Evolutionary conservation across 2,797 vertebrate species (phyloP).

Genomic region (Halcyon smyrnensis): DNA sequence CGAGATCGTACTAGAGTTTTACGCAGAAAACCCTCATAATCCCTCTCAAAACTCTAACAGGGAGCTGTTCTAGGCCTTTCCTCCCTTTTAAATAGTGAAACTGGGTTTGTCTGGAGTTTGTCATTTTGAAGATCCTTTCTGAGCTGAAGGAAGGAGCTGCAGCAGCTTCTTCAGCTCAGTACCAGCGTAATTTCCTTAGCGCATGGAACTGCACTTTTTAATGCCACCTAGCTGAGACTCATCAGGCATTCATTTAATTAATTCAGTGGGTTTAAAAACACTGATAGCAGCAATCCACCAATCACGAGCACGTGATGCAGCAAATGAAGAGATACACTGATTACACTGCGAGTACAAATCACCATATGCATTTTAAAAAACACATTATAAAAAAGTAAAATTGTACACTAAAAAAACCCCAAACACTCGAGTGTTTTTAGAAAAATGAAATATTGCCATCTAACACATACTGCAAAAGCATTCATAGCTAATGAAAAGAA

Average conservation of each 20-base stretch:
- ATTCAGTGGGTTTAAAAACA: neutral
- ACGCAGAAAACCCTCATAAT: neutral
- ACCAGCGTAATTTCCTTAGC: neutral
- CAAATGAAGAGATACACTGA: neutral
- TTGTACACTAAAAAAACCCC: neutral
- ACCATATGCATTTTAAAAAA: neutral
- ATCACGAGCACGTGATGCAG: neutral
- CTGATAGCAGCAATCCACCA: neutral
- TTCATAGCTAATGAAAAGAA: neutral
- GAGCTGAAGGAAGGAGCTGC: neutral
- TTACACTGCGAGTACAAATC: neutral
- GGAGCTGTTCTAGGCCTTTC: slow-evolving; percentile 2
- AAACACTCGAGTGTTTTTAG: neutral
- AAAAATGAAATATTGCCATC: neutral
- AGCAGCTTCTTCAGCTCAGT: neutral
- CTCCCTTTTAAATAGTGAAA: neutral
- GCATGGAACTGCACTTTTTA: neutral
- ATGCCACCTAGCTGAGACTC: neutral
- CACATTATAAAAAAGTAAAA: neutral
- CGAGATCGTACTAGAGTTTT: slow-evolving; percentile 27
- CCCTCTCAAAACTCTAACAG: slow-evolving; percentile 3
- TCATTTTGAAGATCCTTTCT: neutral
- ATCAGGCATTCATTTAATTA: neutral
- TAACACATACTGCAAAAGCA: neutral
- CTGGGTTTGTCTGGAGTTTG: neutral